phyloP scores from a whole-genome alignment of 2,113 vertebrate species.

The Pomatostomus ruficeps region DNA sequence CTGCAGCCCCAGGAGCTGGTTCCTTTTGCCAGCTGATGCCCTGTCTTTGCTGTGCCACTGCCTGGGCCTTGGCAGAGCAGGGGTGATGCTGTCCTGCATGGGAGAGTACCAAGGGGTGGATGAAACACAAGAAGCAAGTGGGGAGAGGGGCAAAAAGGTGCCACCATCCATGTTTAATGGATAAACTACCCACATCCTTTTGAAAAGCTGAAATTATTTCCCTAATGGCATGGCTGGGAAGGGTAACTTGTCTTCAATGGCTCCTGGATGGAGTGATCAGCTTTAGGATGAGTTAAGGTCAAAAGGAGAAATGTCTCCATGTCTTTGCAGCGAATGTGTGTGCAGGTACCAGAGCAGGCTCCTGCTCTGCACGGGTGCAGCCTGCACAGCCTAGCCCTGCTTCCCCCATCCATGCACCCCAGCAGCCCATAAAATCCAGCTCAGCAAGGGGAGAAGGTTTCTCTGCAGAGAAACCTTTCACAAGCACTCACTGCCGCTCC shows the following conservation, averaged over 20 bases:
- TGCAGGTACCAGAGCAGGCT: neutral
- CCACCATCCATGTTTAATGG: neutral
- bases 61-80: neutral
- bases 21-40: neutral
- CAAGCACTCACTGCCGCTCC: neutral
- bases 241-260: neutral
- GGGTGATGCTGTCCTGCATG: neutral
- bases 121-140: neutral
- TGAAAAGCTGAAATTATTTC: neutral
- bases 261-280: neutral
- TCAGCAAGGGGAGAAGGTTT: neutral
- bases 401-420: neutral
- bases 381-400: neutral
- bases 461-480: neutral
- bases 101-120: neutral
- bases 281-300: neutral
- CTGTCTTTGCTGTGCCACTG: neutral
- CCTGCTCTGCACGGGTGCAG: fast-evolving
- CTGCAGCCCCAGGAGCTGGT: neutral
- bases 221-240: neutral
- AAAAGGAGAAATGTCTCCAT: neutral
- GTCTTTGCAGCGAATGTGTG: neutral
- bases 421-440: neutral
- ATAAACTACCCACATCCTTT: neutral
- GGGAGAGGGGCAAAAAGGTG: neutral